Evolutionary conservation across 2,797 vertebrate species (phyloP), one percentile per base, ranked within the genome.

Genomic region (Vultur gryphus): DNA sequence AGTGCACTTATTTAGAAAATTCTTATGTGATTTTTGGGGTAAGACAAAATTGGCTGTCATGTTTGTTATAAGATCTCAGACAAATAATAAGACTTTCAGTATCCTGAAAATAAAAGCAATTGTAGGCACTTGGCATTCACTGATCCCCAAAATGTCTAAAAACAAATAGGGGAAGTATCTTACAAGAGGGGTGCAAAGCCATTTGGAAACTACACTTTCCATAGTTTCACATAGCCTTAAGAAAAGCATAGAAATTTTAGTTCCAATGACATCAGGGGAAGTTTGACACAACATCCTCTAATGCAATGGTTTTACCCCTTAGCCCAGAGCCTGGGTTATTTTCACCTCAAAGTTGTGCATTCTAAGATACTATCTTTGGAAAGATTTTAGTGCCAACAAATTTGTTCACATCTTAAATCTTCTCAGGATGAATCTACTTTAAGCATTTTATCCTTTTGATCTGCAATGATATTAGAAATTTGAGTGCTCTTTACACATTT

Each of bases 151-250:
- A 84, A 85, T 2, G 10, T n/a, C 31, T 76, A 44, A 89, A 84
- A 67, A n/a, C 35, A 43, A 28, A 61, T 5, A 41, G 37, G 65
- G 35, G 5, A 76, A 61, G 7, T 64, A 54, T 78, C 26, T 71
- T 61, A 72, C 51, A 72, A 82, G 87, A 96, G 83, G 83, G 90
- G 87, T 95, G 96, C 96, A 97, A 97, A 97, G 31, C 58, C 93
- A 82, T 83, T 87, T 67, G 35, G 52, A 95, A 95, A 51, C 44
- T 58, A 51, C n/a, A 37, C 90, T 90, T 89, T 84, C 71, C 71
- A 5, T 39, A 73, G 65, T 83, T 84, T 94, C 58, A 44, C 24
- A 39, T 4, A 61, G 35, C 17, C 41, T 85, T 72, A 70, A 70
- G 64, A 25, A 75, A 71, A 84, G 5, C 71, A 70, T 1, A 79